Conservation (phyloP, 2,113 vertebrate genomes). For the Odobenus rosmarus region DNA sequence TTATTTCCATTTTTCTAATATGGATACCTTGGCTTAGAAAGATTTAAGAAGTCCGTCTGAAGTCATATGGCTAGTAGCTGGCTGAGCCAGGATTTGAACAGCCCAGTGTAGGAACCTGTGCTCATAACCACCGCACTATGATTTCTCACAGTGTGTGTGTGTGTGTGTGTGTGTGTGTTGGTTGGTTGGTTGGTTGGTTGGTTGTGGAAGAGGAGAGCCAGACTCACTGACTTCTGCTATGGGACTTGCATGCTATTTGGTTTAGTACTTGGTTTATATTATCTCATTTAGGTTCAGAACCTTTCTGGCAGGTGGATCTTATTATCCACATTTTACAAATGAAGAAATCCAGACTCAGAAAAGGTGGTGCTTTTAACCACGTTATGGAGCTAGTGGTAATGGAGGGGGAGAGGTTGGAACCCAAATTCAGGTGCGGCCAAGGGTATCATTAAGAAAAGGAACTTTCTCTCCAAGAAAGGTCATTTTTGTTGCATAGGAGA, state of each 20-base stretch:
- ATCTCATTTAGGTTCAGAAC: neutral
- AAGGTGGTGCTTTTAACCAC: neutral
- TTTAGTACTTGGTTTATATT: neutral
- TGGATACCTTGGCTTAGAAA: neutral
- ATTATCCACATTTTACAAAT: neutral
- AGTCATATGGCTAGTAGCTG: neutral
- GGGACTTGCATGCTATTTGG: neutral
- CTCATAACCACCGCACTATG: fast-evolving
- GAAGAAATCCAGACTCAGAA: neutral
- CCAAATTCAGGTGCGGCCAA: neutral
- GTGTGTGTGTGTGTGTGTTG: neutral
- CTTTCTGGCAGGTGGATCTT: neutral
- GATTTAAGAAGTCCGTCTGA: neutral
- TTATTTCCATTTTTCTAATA: neutral
- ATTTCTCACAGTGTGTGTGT: fast-evolving
- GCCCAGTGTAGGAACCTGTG: neutral
- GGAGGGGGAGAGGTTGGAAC: neutral
- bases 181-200: too few relatives aligned
- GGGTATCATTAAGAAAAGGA: neutral
- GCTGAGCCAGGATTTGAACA: neutral
- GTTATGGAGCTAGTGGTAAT: neutral
- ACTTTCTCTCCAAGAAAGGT: neutral
- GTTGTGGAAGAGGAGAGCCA: neutral
- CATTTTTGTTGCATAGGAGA: neutral
- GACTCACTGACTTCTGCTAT: neutral